These are phyloP conservation scores for Phoxinus phoxinus DNA, from an alignment of 2,113 vertebrate species.

Conservation along the genomic window DNA sequence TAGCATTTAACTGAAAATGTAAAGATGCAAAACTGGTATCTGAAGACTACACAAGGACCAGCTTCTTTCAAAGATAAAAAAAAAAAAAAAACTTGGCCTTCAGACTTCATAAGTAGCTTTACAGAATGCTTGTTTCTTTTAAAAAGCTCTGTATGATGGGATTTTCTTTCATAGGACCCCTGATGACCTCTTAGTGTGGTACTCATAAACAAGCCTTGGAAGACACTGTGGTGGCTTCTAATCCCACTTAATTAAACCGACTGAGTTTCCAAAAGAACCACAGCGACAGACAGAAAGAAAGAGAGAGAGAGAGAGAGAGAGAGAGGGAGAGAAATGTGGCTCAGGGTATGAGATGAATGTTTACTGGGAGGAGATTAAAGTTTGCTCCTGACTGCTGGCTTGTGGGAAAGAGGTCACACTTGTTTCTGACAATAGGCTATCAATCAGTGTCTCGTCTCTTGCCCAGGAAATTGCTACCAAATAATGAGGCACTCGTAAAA, in stretches of 20 bases:
- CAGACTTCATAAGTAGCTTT: constrained; percentile 26
- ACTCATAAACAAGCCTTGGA: constrained; percentile 44
- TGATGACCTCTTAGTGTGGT: constrained; percentile 48
- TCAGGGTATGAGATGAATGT: constrained; percentile 41
- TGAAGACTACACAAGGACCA: neutral
- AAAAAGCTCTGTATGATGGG: constrained; percentile 28
- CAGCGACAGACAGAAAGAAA: neutral
- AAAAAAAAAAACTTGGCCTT: constrained; percentile 10
- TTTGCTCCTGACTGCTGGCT: constrained; percentile 27
- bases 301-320: neutral
- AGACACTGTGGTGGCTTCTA: constrained; percentile 35
- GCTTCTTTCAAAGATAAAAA: constrained; percentile 17
- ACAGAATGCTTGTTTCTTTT: constrained; percentile 35
- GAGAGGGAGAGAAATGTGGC: neutral
- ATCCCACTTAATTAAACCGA: constrained; percentile 51
- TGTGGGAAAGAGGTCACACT: constrained; percentile 23
- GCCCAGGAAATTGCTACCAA: constrained; percentile 28
- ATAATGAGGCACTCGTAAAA: constrained; percentile 21
- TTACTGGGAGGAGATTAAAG: constrained; percentile 35
- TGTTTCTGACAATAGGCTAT: constrained; percentile 44
- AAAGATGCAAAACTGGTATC: neutral
- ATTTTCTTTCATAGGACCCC: constrained; percentile 42
- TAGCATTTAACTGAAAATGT: neutral
- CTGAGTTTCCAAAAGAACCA: constrained; percentile 38
- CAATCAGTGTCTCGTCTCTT: constrained; percentile 38